Evolutionary conservation across 30 jellyfish, hydroid and myxozoan genomes (phyloP).

Genomic region (Sanderia malayensis): DNA sequence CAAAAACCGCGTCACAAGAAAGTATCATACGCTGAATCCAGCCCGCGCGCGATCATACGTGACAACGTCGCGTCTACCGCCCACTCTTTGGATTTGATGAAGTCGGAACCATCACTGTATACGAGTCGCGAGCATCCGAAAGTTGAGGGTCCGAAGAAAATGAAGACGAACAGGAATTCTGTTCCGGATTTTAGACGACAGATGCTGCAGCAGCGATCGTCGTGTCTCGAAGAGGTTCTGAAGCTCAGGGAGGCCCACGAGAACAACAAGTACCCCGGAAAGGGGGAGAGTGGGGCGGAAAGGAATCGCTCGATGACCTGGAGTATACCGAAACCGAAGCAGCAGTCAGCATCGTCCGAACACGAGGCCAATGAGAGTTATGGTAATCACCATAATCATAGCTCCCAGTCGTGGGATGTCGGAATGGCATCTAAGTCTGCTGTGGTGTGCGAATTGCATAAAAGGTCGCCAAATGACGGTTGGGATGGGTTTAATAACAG

Average conservation of each 20-base stretch:
- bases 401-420: background rate
- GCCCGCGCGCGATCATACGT: constrained; percentile 47
- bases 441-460: no score
- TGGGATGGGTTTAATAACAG: background rate
- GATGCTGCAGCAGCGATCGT: constrained; percentile 31
- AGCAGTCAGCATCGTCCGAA: background rate
- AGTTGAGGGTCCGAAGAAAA: constrained; percentile 11
- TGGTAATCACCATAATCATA: background rate
- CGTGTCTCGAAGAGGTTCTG: constrained; percentile 49
- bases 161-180: constrained; percentile 31
- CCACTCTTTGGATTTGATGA: background rate
- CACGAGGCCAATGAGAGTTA: constrained; percentile 25
- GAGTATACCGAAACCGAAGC: constrained; percentile 2
- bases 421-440: background rate
- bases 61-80: background rate
- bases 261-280: constrained; percentile 41
- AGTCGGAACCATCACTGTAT: background rate
- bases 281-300: background rate
- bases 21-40: constrained; percentile 27
- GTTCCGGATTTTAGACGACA: constrained; percentile 35
- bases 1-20: constrained; percentile 27
- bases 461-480: background rate
- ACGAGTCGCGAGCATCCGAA: constrained; percentile 21
- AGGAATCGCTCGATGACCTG: constrained; percentile 19
- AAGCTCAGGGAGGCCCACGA: constrained; percentile 59